A percentile compares a stretch with the other conserved stretches of the same genome.
phyloP scores from a whole-genome alignment of 2,888 invertebrate genomes.

The Diaprepes abbreviatus region DNA sequence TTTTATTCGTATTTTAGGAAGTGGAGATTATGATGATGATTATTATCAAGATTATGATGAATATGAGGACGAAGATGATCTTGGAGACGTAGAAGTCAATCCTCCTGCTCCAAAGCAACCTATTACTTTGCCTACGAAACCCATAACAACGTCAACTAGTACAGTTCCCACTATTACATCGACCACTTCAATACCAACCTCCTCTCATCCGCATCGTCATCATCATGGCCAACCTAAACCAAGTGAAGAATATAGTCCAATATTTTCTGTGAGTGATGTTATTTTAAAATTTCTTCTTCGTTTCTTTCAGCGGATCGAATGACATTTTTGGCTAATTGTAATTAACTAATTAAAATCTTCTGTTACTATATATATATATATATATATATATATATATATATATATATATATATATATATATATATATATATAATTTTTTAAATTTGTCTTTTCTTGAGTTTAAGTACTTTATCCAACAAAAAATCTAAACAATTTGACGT shows the following conservation, averaged over 20 bases:
- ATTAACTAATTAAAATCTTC: too few relatives aligned
- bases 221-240: constrained; percentile 66
- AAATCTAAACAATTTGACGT: too few relatives aligned
- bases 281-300: too few relatives aligned
- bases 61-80: constrained; percentile 56
- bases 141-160: constrained; percentile 51
- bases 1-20: too few relatives aligned
- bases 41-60: constrained; percentile 69
- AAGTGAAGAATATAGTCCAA: constrained; percentile 45
- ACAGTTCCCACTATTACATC: constrained; percentile 51
- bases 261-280: neutral
- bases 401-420: too few relatives aligned
- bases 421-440: too few relatives aligned
- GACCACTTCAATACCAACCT: constrained; percentile 44
- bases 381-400: too few relatives aligned
- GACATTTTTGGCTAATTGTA: too few relatives aligned
- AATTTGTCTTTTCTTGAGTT: too few relatives aligned
- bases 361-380: too few relatives aligned
- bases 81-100: constrained; percentile 44
- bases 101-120: constrained; percentile 34
- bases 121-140: constrained; percentile 47
- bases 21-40: constrained; percentile 63
- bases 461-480: too few relatives aligned
- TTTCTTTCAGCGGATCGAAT: too few relatives aligned
- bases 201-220: constrained; percentile 67